phyloP scores from a whole-genome alignment of 2,888 invertebrate species.

The Aradus depressus region DNA sequence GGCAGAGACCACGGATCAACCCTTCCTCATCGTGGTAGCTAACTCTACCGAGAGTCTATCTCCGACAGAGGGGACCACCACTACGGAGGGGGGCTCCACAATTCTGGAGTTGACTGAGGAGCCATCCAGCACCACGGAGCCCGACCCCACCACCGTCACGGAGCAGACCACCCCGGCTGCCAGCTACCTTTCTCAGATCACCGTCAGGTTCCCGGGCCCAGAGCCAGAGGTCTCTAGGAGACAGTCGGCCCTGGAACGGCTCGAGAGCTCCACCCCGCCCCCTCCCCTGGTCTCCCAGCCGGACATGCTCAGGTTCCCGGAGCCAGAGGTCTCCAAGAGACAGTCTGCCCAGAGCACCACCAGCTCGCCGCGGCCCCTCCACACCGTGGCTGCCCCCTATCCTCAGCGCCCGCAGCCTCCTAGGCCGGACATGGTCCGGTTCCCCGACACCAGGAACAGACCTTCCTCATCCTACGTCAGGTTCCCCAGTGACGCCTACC shows the following conservation, averaged over 20 bases:
- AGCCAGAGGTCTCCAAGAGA: conserved; percentile 1
- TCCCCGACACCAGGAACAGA: conserved; percentile 10
- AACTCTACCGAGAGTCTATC: conserved; percentile 17
- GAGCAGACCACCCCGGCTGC: conserved; percentile 32
- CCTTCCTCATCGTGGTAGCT: conserved; percentile 18
- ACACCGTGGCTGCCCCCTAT: background rate
- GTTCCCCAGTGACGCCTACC: conserved; percentile 11
- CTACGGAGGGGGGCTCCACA: background rate
- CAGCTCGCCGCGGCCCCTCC: background rate
- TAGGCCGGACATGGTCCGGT: conserved; percentile 15
- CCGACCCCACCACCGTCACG: conserved; percentile 35
- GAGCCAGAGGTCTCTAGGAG: too few relatives aligned
- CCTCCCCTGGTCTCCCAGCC: background rate
- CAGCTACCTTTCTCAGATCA: too few relatives aligned
- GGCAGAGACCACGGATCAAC: conserved; percentile 15
- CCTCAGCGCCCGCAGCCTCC: conserved; percentile 3
- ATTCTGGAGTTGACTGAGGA: conserved; percentile 2
- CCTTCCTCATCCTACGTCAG: conserved; percentile 13
- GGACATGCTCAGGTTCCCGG: background rate
- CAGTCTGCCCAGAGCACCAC: too few relatives aligned
- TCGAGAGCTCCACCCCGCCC: background rate
- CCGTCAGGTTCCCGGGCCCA: too few relatives aligned
- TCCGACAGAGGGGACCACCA: background rate
- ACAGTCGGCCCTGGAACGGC: too few relatives aligned
- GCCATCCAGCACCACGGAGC: conserved; percentile 8